Evolutionary conservation across 2,113 vertebrate genomes (phyloP).

Genomic region (Dissostichus mawsoni): DNA sequence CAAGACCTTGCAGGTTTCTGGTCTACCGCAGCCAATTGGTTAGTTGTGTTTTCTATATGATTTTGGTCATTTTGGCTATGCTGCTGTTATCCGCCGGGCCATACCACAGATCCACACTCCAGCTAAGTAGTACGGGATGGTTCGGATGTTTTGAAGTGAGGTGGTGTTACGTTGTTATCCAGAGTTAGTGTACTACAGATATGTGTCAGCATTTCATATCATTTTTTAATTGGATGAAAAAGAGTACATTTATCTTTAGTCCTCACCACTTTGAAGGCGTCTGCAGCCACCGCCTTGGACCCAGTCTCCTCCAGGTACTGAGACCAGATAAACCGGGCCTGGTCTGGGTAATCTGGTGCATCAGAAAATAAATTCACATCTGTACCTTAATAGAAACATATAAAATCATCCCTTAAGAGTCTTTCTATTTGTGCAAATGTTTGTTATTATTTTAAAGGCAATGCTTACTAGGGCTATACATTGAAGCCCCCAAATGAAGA

Average conservation of each 20-base stretch:
- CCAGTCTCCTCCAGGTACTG: slow-evolving; percentile 94
- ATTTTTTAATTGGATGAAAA: neutral
- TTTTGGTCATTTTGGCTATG: too few relatives aligned
- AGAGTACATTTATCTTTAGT: neutral
- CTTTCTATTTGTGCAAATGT: neutral
- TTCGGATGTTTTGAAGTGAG: too few relatives aligned
- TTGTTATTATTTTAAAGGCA: neutral
- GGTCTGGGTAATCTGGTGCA: slow-evolving; percentile 92
- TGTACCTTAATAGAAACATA: neutral
- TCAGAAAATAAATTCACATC: slow-evolving; percentile 2
- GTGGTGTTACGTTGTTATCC: too few relatives aligned
- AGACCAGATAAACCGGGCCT: slow-evolving; percentile 93
- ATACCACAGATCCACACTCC: too few relatives aligned
- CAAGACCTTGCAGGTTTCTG: too few relatives aligned
- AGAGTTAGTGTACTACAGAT: too few relatives aligned
- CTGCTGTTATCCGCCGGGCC: too few relatives aligned
- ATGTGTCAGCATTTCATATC: neutral
- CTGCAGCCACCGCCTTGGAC: slow-evolving; percentile 89
- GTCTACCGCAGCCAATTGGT: too few relatives aligned
- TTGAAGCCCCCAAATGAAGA: too few relatives aligned
- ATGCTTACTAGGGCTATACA: neutral
- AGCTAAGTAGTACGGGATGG: neutral
- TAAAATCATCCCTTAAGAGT: neutral
- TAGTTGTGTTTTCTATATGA: too few relatives aligned
- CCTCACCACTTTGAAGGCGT: slow-evolving; percentile 93